Base-by-base conservation (phyloP, 2,888 invertebrate species). In the Lepidocyrtinus sp. region DNA sequence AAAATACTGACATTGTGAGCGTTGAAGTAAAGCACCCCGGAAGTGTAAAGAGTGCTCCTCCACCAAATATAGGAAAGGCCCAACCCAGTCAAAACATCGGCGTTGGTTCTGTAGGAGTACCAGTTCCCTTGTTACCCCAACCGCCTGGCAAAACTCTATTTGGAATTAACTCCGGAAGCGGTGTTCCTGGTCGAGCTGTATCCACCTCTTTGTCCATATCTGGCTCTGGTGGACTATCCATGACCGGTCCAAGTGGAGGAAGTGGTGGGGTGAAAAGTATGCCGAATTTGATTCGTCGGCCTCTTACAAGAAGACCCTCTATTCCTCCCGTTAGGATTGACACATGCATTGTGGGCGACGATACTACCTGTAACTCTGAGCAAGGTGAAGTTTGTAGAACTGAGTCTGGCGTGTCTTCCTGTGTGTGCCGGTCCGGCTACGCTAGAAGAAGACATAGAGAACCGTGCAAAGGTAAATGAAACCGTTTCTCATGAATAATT, bases 311-410 rank as follows among this genome's bases (percentile, higher is more conserved):
- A 15, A 68, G 83, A 17, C 87, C 84, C 1, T 59, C 82, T 21
- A 74, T 83, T 62, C 85, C 84, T n/a, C 84, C 87, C 21, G 87
- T 84, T 88, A 88, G 96, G 85, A 97, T 97, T 82, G 97, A 97
- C 88, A 97, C 97, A 0, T 97, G 97, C 87, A 96, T 97, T 21
- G 96, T 97, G 0, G 97, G 96, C 0, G 96, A 97, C 86, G 95
- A 96, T 86, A 93, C 95, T 0, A 96, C 97, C 0, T 97, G 97
- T 86, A 96, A 96, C 87, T 92, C 93, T 74, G 93, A 95, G 0
- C 95, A 96, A 88, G 94, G 95, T 87, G 97, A 97, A 88, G 93
- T 93, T 70, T 97, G 97, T 87, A 92, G 93, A 82, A 97, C 96
- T 0, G 95, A 95, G 89, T 91, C 91, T 81, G 94, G 96, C 0